A percentile compares a stretch with the other conserved stretches of the same genome.
Evolutionary conservation across 2,797 vertebrate genomes (phyloP).

Genomic region (Coreius guichenoti): DNA sequence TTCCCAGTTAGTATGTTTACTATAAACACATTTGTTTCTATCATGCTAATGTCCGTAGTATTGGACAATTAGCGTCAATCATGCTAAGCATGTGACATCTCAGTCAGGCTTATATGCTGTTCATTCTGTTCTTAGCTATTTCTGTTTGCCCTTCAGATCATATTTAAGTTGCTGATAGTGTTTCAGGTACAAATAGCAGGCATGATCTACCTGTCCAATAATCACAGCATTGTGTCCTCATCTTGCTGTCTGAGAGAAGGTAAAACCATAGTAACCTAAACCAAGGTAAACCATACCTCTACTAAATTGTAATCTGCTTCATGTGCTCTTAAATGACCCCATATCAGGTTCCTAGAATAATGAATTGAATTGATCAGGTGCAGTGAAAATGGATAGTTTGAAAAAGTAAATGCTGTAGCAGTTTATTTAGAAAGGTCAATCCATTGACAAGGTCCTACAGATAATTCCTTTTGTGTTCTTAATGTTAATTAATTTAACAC

Average conservation of each 20-base stretch:
- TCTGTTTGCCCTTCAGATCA: slow-evolving; percentile 53
- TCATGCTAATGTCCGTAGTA: background rate
- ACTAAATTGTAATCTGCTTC: background rate
- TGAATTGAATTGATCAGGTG: background rate
- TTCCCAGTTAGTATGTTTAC: background rate
- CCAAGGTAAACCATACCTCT: slow-evolving; percentile 8
- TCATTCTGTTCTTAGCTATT: slow-evolving; percentile 29
- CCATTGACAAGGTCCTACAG: slow-evolving; percentile 58
- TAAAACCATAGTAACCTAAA: background rate
- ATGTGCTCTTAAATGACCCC: background rate
- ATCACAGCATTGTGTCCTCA: slow-evolving; percentile 71
- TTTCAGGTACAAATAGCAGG: slow-evolving; percentile 63
- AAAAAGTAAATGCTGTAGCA: too few species aligned
- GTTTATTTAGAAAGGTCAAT: slow-evolving; percentile 50
- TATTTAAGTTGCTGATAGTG: slow-evolving; percentile 36
- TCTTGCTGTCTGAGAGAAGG: slow-evolving; percentile 66
- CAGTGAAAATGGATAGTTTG: background rate
- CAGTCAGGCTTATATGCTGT: background rate
- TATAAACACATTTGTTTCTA: background rate
- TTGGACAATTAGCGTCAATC: too few species aligned
- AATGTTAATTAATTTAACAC: slow-evolving; percentile 51
- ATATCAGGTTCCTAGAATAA: background rate
- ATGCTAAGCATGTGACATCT: background rate
- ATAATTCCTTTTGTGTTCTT: slow-evolving; percentile 49
- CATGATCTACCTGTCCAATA: slow-evolving; percentile 77